phyloP scores from a whole-genome alignment of 2,113 vertebrate species.

The Lampris incognitus region DNA sequence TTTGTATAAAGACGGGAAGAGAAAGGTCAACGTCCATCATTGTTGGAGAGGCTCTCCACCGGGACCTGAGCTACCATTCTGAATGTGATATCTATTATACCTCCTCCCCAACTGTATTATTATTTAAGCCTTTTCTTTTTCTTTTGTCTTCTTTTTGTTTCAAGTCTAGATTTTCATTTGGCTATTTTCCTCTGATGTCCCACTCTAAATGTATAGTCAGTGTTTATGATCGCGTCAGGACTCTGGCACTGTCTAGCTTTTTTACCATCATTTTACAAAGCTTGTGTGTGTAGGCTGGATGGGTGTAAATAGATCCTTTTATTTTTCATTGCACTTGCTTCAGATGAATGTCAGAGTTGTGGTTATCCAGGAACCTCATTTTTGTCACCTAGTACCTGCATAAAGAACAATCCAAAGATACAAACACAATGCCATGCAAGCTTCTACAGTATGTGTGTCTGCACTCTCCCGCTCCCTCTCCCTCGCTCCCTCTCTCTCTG shows the following conservation, averaged over 20 bases:
- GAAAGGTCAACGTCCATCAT: slow-evolving; percentile 68
- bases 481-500: background rate
- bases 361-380: background rate
- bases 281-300: background rate
- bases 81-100: background rate
- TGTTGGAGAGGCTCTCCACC: slow-evolving; percentile 41
- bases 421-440: no score
- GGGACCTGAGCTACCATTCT: slow-evolving; percentile 26
- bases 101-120: no score
- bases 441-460: no score
- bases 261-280: slow-evolving; percentile 4
- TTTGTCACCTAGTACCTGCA: no score
- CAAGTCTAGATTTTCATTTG: slow-evolving; percentile 8
- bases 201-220: slow-evolving; percentile 11
- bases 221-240: slow-evolving; percentile 34
- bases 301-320: background rate
- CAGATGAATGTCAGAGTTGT: slow-evolving; percentile 12
- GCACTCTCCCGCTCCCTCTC: background rate
- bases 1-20: slow-evolving; percentile 49
- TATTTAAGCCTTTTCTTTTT: no score
- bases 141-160: background rate
- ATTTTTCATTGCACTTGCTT: slow-evolving; percentile 16
- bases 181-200: slow-evolving; percentile 14
- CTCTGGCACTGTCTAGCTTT: slow-evolving; percentile 15
- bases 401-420: no score